Evolutionary conservation across 2,888 invertebrate species (phyloP).

Genomic region (Atrina japonica): DNA sequence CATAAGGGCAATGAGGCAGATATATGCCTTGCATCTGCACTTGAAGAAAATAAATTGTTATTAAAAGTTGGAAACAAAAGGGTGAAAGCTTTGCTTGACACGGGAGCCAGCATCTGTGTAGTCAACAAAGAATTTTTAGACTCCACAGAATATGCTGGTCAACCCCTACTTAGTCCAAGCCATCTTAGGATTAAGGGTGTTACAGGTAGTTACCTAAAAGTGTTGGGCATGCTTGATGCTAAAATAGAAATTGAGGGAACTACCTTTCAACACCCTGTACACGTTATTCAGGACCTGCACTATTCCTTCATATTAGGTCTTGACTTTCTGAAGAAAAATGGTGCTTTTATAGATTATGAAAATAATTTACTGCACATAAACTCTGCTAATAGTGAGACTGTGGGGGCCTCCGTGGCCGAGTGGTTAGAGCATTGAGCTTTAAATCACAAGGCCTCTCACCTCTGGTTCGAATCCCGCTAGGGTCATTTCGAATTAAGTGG

Average conservation of each 20-base stretch:
- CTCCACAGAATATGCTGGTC: not conserved
- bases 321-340: slow-evolving; percentile 23
- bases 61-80: not conserved
- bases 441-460: too few species aligned
- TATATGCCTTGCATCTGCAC: not conserved
- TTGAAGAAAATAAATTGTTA: slow-evolving; percentile 11
- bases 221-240: slow-evolving; percentile 22
- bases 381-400: too few species aligned
- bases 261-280: slow-evolving; percentile 11
- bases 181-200: slow-evolving; percentile 2
- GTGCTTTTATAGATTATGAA: slow-evolving; percentile 8
- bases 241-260: slow-evolving; percentile 1
- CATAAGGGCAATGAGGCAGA: slow-evolving; percentile 1
- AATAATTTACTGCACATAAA: not conserved
- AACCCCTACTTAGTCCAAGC: not conserved
- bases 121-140: slow-evolving; percentile 4
- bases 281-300: slow-evolving; percentile 23
- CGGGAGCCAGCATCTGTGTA: slow-evolving; percentile 20
- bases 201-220: slow-evolving; percentile 4
- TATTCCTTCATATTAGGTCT: slow-evolving; percentile 31
- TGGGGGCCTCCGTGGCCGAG: too few species aligned
- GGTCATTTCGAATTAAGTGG: too few species aligned
- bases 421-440: too few species aligned
- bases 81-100: slow-evolving; percentile 25
- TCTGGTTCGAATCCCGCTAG: too few species aligned